Evolutionary conservation across 2,888 invertebrate genomes (phyloP).

Genomic region (Hartigia nigra): DNA sequence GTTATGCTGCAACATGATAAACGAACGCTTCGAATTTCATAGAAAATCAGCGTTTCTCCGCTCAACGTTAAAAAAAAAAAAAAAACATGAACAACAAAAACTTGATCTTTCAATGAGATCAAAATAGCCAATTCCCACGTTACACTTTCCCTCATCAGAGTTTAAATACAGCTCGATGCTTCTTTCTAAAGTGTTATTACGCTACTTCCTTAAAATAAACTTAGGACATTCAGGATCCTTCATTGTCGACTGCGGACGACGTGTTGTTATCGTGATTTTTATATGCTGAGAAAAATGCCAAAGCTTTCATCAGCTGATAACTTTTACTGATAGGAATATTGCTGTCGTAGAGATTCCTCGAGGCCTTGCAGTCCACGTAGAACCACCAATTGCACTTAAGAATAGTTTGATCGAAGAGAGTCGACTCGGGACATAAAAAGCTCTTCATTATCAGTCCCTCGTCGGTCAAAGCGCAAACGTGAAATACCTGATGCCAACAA

Average conservation of each 20-base stretch:
- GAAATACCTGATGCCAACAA: slow-evolving; percentile 78
- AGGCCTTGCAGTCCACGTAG: slow-evolving; percentile 89
- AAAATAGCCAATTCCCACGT: neutral
- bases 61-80: neutral
- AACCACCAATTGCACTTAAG: slow-evolving; percentile 96
- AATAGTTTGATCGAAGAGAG: slow-evolving; percentile 90
- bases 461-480: slow-evolving; percentile 90
- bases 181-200: neutral
- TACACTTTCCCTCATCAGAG: neutral
- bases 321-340: slow-evolving; percentile 93
- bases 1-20: neutral
- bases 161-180: neutral
- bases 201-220: neutral
- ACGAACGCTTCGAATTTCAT: neutral
- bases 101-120: neutral
- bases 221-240: neutral
- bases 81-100: too few relatives aligned
- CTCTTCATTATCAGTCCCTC: slow-evolving; percentile 92
- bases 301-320: slow-evolving; percentile 90
- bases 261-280: slow-evolving; percentile 72
- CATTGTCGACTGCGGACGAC: neutral
- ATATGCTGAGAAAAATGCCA: slow-evolving; percentile 89
- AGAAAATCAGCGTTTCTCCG: neutral
- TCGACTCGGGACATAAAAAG: slow-evolving; percentile 90
- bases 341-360: slow-evolving; percentile 84